Base-by-base conservation (phyloP, 2,888 invertebrate genomes). In the Blastobasis lacticolella region DNA sequence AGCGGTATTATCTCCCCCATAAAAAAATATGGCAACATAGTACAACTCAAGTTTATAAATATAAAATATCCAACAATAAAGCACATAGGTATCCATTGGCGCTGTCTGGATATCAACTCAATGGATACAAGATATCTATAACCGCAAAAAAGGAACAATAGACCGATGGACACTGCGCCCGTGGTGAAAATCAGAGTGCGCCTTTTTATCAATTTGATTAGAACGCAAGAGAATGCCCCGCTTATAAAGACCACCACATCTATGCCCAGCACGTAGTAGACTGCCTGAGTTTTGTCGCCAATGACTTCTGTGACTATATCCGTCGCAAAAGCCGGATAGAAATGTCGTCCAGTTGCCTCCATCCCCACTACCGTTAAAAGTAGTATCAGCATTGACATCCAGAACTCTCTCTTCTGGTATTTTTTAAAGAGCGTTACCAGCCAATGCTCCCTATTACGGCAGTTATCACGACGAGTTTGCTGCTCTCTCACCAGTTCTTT, bases 1-100 rank as follows among this genome's bases (percentile, higher is more conserved):
- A 71, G 46, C 10, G 73, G 71, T 38, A 69, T 66, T 41, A 73
- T 57, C 53, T 73, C 73, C 0, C 71, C 73, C 7, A 66, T 43
- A 38, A 72, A 54, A 5, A 62, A 59, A 9, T 69, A 46, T 1
- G 71, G 61, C 48, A 72, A 63, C 1, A 66, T 59, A 0, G 65
- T 63, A 50, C 68, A 66, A 1, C 68, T 73, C 5, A 71, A 55
- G 47, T 67, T 71, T 2, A 58, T 57, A 46, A 71, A 52, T 1
- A 61, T 52, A 10, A 69, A 67, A 51, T 68, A 73, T 5, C 62
- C 5, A 9, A 60, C 54, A 45, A 73, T 63, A 7, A 73, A 46
- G 3, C 51, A 23, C 45, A 64, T 49, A 0, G 69, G 62, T 36
- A 72, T 51, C 63, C 59, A 63, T 3, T 62, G 23, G 1, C 53